Evolutionary conservation across 2,113 vertebrate genomes (phyloP).

Genomic region (Panurus biarmicus): DNA sequence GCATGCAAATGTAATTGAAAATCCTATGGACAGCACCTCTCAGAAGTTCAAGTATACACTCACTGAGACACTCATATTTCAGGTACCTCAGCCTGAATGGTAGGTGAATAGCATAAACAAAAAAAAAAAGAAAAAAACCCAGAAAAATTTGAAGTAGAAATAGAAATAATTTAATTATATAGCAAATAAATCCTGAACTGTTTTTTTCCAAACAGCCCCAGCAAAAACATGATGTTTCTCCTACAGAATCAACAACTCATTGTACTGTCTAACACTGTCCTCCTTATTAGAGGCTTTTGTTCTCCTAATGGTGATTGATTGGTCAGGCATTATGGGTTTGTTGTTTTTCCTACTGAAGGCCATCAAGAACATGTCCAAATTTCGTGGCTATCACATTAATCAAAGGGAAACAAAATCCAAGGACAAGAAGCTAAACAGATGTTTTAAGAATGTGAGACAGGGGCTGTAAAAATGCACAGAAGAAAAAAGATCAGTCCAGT

Average conservation of each 20-base stretch:
- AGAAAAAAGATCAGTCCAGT: not conserved
- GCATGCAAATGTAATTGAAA: not conserved
- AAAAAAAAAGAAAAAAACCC: not conserved
- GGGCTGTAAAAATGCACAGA: slow-evolving; percentile 16
- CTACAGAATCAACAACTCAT: slow-evolving; percentile 65
- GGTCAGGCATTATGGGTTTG: slow-evolving; percentile 48
- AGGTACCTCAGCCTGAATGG: not conserved
- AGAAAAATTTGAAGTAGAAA: not conserved
- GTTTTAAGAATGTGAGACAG: slow-evolving; percentile 54
- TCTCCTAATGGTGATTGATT: slow-evolving; percentile 60
- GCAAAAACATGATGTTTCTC: slow-evolving; percentile 58
- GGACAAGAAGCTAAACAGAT: slow-evolving; percentile 58
- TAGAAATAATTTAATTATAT: not conserved
- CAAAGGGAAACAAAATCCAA: slow-evolving; percentile 77
- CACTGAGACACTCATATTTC: not conserved
- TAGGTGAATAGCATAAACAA: not conserved
- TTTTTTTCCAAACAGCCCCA: not conserved
- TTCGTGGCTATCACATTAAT: slow-evolving; percentile 78
- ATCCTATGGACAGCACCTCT: not conserved
- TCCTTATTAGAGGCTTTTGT: slow-evolving; percentile 67
- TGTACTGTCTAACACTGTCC: slow-evolving; percentile 58
- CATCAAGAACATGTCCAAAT: slow-evolving; percentile 78
- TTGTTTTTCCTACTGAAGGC: slow-evolving; percentile 63
- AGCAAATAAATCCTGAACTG: not conserved
- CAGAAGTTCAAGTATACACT: slow-evolving; percentile 29